Percentiles rank a stretch among this genome's conserved stretches.
Conservation (phyloP, 2,888 invertebrate genomes). For the Himalopsyche tibetana region DNA sequence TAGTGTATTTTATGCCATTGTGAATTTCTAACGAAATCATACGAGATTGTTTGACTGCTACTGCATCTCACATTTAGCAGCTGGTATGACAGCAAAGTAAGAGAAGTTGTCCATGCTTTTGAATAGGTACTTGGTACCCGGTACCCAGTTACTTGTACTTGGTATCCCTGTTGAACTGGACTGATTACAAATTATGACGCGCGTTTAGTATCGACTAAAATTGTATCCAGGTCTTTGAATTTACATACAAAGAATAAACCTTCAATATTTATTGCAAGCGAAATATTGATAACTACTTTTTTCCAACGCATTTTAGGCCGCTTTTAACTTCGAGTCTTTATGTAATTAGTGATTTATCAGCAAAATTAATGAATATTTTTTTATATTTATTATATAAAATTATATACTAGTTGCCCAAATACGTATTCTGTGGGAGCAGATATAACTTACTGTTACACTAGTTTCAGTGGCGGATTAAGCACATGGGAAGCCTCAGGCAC, state of each 20-base stretch:
- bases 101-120: constrained; percentile 12
- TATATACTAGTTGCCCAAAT: no score
- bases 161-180: constrained; percentile 49
- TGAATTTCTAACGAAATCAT: constrained; percentile 12
- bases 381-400: no score
- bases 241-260: constrained; percentile 55
- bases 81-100: constrained; percentile 24
- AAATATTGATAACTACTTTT: not conserved
- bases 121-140: not conserved
- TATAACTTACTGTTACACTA: no score
- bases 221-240: constrained; percentile 44
- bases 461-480: no score
- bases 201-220: constrained; percentile 52
- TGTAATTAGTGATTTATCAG: no score
- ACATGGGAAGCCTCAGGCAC: no score
- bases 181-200: constrained; percentile 62
- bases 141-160: not conserved
- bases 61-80: constrained; percentile 30
- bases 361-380: no score
- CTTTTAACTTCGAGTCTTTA: no score
- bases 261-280: not conserved
- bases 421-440: no score
- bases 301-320: no score
- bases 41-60: constrained; percentile 23
- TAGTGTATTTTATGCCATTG: not conserved